phyloP scores from a whole-genome alignment of 2,113 vertebrate species.

The Micronycteris hirsuta region DNA sequence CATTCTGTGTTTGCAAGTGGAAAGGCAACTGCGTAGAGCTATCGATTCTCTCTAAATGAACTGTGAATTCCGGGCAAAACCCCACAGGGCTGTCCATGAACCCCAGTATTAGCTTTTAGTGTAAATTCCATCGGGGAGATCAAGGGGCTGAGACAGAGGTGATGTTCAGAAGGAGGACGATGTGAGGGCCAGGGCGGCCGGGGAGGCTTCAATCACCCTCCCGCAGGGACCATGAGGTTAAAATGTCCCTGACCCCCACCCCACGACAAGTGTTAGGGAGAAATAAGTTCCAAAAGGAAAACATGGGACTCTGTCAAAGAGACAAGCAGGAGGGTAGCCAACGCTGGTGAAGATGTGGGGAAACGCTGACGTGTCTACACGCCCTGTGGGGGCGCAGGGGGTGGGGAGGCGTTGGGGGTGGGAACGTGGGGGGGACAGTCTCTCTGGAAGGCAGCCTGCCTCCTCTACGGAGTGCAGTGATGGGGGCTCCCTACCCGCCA shows the following conservation, averaged over 20 bases:
- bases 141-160: neutral
- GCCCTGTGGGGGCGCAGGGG: neutral
- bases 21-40: neutral
- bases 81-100: neutral
- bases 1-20: neutral
- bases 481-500: fast-evolving
- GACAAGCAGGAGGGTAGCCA: neutral
- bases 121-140: neutral
- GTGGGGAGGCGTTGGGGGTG: fast-evolving
- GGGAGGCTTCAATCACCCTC: too few species aligned
- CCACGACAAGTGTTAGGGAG: neutral
- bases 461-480: fast-evolving
- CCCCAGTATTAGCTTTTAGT: neutral
- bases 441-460: neutral
- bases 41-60: neutral
- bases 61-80: neutral
- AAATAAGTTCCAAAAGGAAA: neutral
- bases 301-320: neutral
- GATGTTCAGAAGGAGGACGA: too few species aligned
- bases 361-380: fast-evolving
- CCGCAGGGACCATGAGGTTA: fast-evolving
- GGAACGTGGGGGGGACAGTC: fast-evolving
- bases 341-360: neutral
- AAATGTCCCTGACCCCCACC: fast-evolving
- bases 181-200: fast-evolving